Base-by-base conservation (phyloP, 64 coral and sea anemone species). In the Porites lutea region DNA sequence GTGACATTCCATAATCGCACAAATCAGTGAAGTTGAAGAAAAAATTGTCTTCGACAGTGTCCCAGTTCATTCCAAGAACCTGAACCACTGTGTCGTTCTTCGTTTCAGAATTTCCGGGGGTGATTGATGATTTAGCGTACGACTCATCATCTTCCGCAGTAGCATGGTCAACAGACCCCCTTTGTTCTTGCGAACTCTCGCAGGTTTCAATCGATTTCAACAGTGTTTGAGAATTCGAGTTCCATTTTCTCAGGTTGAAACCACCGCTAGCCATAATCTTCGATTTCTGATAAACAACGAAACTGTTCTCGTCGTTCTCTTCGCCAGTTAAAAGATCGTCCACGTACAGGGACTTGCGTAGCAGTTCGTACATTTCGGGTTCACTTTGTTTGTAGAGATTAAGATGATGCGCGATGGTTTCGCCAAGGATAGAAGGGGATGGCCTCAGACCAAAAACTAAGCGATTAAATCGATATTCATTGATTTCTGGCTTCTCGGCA, bases 201-300 rank as follows among this genome's bases (percentile, higher is more conserved):
- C 46, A 77, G 18, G 4, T 9, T 4, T 22, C n/a, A 8, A 71
- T 71, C 8, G 22, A 5, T 0, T 11, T 22, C 10, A 27, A 27
- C 37, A 71, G 27, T 20, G 11, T n/a, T 22, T 6, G 22, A 8
- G 72, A 76, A 53, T 89, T 89, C 2, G 63, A 74, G 8, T 37
- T 76, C 20, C 48, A 89, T 59, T 89, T 93, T 27, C 49, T 62
- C 60, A 88, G 65, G 55, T 87, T 93, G 49, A 87, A 93, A 9
- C 91, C 91, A 19, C 82, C 91, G n/a, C 69, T 74, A 0, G 64
- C 20, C 78, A 94, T 65, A 48, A 59, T 19, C 45, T 94, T 94
- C 6, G 81, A 11, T 64, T 89, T 89, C 5, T 79, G 1, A 14
- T 71, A 79, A 20, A 94, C 18, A 4, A 52, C 72, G 15, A 79